These are phyloP conservation scores for Thysanoteuthis rhombus DNA, from an alignment of 2,888 invertebrate genomes.

Conservation along the genomic window DNA sequence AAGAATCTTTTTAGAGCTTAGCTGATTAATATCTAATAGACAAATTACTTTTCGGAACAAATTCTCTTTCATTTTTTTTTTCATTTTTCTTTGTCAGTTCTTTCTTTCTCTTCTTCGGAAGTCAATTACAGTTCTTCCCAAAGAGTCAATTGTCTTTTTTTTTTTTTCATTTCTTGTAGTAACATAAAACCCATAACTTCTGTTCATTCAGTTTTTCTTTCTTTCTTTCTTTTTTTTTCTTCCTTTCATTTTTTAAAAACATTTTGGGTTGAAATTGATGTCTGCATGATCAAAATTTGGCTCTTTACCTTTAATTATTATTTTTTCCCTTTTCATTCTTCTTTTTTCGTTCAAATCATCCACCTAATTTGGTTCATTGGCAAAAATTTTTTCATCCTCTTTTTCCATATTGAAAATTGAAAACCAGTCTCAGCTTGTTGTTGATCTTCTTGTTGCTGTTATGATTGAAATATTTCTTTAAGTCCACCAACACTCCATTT, in stretches of 20 bases:
- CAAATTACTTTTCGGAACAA: background rate
- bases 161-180: background rate
- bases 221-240: background rate
- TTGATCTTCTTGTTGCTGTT: background rate
- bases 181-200: background rate
- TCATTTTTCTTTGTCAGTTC: background rate
- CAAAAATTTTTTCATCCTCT: background rate
- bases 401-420: background rate
- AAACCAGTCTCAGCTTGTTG: background rate
- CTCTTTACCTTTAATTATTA: background rate
- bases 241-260: background rate
- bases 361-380: background rate
- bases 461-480: background rate
- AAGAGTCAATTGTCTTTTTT: background rate
- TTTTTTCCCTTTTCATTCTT: background rate
- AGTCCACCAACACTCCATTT: background rate
- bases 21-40: constrained; percentile 12
- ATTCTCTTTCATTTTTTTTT: background rate
- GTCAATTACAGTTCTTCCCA: background rate
- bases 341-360: background rate
- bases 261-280: background rate
- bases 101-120: background rate
- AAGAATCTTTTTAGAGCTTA: background rate
- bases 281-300: background rate
- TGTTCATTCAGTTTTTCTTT: background rate